Evolutionary conservation across 2,888 invertebrate genomes (phyloP), one percentile per base, ranked within the genome.

Genomic region (Electrophaes corylata): DNA sequence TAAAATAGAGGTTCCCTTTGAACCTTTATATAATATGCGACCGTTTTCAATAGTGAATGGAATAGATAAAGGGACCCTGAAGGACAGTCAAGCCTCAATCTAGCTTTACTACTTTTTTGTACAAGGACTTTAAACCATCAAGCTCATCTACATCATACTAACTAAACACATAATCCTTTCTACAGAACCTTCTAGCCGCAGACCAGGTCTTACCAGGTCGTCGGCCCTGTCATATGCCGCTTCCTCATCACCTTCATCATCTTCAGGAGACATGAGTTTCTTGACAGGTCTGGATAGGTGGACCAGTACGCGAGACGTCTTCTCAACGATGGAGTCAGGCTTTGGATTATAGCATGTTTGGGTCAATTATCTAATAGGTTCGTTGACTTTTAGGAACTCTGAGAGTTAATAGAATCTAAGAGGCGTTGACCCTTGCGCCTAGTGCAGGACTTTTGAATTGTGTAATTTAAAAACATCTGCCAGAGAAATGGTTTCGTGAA

Each of bases 151-250:
- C 49, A n/a, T 26, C 16, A 11, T n/a, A 52, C 14, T 53, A 47
- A 48, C 31, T 20, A 26, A 29, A 33, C 20, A 29, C 8, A 29
- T 29, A 26, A n/a, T n/a, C n/a, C 12, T 18, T 18, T 12, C 4
- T 18, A 33, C 33, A 8, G 6, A 19, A 33, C 6, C 5, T 39
- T n/a, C 26, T 33, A 35, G 46, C 49, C 26, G 40, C 20, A 8
- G 57, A 63, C 61, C 71, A 61, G 67, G 64, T 64, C 76, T 94
- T 95, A 95, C 96, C 95, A 95, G 91, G 84, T 95, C 95, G 66
- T 94, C 94, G 57, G 92, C 94, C 79, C 93, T 93, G 73, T 94
- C 94, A 72, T 94, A 95, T 62, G 93, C 94, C 47, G 94, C 93
- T 66, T 93, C 93, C 68, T 94, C 93, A 51, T 81, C 81, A 44